Evolutionary conservation across 2,113 vertebrate genomes (phyloP), one percentile per base, ranked within the genome.

Genomic region (Colaptes auratus): DNA sequence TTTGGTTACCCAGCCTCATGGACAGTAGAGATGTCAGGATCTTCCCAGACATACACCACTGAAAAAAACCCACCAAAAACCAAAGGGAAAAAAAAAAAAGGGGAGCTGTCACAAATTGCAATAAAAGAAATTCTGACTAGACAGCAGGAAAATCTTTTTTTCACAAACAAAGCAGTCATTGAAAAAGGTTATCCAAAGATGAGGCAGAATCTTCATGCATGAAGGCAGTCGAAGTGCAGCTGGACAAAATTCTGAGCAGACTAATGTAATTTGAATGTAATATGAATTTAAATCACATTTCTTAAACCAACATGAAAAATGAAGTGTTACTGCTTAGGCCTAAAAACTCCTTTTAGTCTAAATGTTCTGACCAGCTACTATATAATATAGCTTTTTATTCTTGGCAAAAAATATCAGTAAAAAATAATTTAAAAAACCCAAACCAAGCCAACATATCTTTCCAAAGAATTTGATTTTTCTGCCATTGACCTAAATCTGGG

Each of bases 381-480:
- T 23, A 55, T 42, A 78, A 71, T 36, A 75, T 3, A 75, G 33
- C 5, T 67, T 89, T 85, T 80, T 73, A 46, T 27, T 67, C 39
- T 80, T 59, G 9, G 60, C 55, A 50, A 79, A 92, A 86, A 55
- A 42, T 0, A 58, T 46, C 15, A 66, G 64, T 71, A 74, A 75
- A 95, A 73, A 73, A 60, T 75, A 65, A 75, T 56, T 53, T 1
- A 27, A 50, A 88, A 73, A 59, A 20, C 18, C 20, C 27, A 46
- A 66, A 46, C 24, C 7, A 63, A 81, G 66, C 20, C 39, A 92
- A 72, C 6, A 36, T 31, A 52, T 12, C 60, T 28, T 85, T 55
- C 46, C 69, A 87, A 8, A 94, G 52, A 85, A 90, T 61, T 83
- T 71, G 25, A 93, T 36, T 95, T 92, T 70, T 89, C 63, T 89